Conservation (phyloP, 2,888 invertebrate genomes). For the Nephrotoma appendiculata region DNA sequence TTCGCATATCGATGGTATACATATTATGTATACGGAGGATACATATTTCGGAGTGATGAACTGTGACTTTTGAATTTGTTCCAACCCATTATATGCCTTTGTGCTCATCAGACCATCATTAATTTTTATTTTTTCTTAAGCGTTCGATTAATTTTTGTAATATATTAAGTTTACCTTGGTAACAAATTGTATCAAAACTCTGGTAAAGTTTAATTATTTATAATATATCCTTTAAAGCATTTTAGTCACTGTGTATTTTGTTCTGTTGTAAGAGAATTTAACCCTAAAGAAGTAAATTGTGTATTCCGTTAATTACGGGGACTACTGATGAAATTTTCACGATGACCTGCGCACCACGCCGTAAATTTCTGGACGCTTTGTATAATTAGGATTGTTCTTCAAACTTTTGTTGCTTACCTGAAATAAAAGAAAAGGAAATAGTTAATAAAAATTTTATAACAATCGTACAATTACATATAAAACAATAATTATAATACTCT, state of each 20-base stretch:
- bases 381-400: no score
- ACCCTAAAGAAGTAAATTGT: no score
- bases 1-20: neutral
- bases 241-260: no score
- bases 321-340: no score
- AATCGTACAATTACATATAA: neutral
- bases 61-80: neutral
- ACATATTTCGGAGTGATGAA: neutral
- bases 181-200: neutral
- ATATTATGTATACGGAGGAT: neutral
- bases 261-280: no score
- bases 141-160: neutral
- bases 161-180: no score
- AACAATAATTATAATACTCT: no score
- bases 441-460: neutral
- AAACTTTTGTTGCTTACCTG: neutral
- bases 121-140: neutral
- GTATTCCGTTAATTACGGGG: no score
- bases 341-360: no score
- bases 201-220: neutral
- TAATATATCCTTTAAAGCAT: no score
- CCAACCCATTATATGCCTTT: neutral
- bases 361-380: no score
- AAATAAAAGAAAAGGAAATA: neutral
- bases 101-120: neutral